Base-by-base conservation (phyloP, 2,888 invertebrate genomes). In the Furcula furcula region DNA sequence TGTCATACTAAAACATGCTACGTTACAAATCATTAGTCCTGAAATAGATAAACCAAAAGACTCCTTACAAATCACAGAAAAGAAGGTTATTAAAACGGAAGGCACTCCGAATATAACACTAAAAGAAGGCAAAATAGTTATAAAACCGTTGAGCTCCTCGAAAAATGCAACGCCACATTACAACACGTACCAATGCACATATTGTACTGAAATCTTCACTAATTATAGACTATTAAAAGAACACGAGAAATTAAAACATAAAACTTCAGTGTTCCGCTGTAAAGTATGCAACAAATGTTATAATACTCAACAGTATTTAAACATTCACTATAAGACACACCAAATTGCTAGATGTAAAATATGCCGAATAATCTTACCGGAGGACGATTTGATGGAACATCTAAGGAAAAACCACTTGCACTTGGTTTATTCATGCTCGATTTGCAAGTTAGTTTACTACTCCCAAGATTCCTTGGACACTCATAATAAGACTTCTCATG, bases 361-460 rank as follows among this genome's bases (percentile, higher is more conserved):
- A 22, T 76, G 76, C 19, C 59, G 61, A 19, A 19, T 50, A 3
- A 42, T 70, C 15, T 29, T 70, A 0, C 55, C 61, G 1, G 60
- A 65, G 34, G 55, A 40, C 0, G 53, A 64, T 12, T 29, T 76
- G 7, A 54, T 66, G 36, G 52, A 62, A 2, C 76, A 76, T 45
- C 51, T 76, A n/a, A 61, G 57, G 40, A 41, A 54, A 2, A 45
- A 50, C 3, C 76, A 76, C 38, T 53, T 50, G 5, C 55, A 60
- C 13, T 40, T 58, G 4, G 58, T 72, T 1, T 57, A 64, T 18
- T 45, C 54, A 0, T 76, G 76, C 31, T 44, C 58, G n/a, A 58
- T 65, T 13, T 76, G 76, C 19, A 61, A 71, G 5, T 46, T 67
- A 7, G 69, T 67, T 3, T 70, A 70, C 30, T 76, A 72, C 28